phyloP scores from a whole-genome alignment of 1,140 invertebrate genomes.

The Geopemphigus sp. region DNA sequence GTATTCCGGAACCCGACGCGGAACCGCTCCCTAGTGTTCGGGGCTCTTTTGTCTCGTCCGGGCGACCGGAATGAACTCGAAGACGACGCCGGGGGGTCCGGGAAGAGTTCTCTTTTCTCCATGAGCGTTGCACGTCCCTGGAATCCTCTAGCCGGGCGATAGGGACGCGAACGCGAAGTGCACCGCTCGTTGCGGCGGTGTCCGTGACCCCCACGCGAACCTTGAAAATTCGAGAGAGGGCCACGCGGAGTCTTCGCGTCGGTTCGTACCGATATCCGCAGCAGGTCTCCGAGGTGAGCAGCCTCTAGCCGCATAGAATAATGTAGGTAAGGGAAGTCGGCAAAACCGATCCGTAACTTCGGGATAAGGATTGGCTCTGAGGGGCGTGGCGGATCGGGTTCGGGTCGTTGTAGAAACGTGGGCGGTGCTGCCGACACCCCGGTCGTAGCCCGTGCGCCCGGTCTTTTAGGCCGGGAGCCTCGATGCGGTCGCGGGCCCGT shows the following conservation, averaged over 20 bases:
- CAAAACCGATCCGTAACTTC: slow-evolving; percentile 81
- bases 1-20: slow-evolving; percentile 72
- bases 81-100: slow-evolving; percentile 72
- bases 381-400: slow-evolving; percentile 62
- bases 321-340: slow-evolving; percentile 85
- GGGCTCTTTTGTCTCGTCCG: slow-evolving; percentile 59
- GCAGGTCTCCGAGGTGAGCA: slow-evolving; percentile 85
- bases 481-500: neutral
- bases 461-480: neutral
- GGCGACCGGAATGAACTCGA: slow-evolving; percentile 67
- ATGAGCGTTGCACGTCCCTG: slow-evolving; percentile 71
- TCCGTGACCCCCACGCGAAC: slow-evolving; percentile 67
- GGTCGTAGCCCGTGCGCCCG: slow-evolving; percentile 53
- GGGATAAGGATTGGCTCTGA: slow-evolving; percentile 68
- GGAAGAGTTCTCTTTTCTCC: slow-evolving; percentile 80
- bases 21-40: slow-evolving; percentile 58
- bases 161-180: slow-evolving; percentile 69
- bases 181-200: slow-evolving; percentile 69
- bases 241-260: slow-evolving; percentile 65
- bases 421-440: slow-evolving; percentile 72
- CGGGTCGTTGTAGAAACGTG: slow-evolving; percentile 73
- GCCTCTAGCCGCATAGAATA: slow-evolving; percentile 84
- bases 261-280: slow-evolving; percentile 78
- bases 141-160: too few relatives aligned
- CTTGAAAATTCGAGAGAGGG: slow-evolving; percentile 76